Conservation (phyloP, 2,888 invertebrate species). For the Timema cristinae region DNA sequence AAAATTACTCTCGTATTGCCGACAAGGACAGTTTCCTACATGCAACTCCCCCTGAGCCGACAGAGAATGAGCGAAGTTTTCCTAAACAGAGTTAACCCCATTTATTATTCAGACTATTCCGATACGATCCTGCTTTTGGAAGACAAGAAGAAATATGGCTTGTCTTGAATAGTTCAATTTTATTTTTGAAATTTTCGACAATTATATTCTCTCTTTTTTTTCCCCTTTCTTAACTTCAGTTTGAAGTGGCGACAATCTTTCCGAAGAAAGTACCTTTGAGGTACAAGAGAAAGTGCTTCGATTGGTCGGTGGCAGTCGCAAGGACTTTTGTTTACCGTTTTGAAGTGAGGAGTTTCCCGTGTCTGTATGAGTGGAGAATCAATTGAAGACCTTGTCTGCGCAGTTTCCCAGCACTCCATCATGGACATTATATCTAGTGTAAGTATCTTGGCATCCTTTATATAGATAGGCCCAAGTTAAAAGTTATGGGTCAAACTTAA, state of each 20-base stretch:
- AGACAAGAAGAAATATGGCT: slow-evolving; percentile 18
- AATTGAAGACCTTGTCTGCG: no score
- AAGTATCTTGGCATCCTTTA: slow-evolving; percentile 42
- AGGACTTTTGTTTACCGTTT: no score
- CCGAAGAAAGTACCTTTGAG: slow-evolving; percentile 11
- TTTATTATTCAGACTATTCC: slow-evolving; percentile 65
- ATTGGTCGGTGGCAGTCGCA: not conserved
- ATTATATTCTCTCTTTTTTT: not conserved
- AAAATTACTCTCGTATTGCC: not conserved
- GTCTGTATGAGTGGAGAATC: not conserved
- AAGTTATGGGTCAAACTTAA: not conserved
- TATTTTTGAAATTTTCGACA: not conserved
- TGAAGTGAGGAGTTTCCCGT: not conserved
- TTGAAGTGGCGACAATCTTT: slow-evolving; percentile 1
- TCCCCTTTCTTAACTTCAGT: slow-evolving; percentile 5
- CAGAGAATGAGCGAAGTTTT: slow-evolving; percentile 28
- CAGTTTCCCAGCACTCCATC: slow-evolving; percentile 30
- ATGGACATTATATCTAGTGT: slow-evolving; percentile 59
- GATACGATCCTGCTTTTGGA: slow-evolving; percentile 48
- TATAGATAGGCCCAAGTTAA: not conserved
- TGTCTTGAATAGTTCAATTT: slow-evolving; percentile 19
- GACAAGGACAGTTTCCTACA: not conserved
- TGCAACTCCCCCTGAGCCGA: slow-evolving; percentile 12
- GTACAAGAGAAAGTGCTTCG: slow-evolving; percentile 11
- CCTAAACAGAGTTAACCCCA: slow-evolving; percentile 54